These are phyloP conservation scores for Chrysina gloriosa DNA, from an alignment of 2,888 invertebrate species.

Conservation along the genomic window DNA sequence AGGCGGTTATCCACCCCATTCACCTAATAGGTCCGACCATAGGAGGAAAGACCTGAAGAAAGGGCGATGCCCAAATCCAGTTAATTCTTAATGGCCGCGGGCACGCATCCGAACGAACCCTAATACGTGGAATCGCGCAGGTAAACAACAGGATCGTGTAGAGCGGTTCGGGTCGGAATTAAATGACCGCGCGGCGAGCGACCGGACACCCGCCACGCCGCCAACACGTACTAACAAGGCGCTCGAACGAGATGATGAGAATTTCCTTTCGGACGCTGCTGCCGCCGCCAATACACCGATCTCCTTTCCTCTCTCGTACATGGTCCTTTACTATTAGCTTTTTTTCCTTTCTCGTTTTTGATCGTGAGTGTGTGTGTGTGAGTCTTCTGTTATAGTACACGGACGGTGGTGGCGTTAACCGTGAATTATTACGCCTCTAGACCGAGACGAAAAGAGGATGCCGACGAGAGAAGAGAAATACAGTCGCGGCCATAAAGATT, in stretches of 20 bases:
- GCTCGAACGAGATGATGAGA: constrained; percentile 21
- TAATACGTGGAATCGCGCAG: constrained; percentile 11
- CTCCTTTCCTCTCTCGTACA: background rate
- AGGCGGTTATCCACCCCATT: too few relatives aligned
- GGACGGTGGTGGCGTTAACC: constrained; percentile 9
- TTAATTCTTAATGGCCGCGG: constrained; percentile 1
- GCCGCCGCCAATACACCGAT: background rate
- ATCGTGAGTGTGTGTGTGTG: background rate
- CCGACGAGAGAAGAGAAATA: background rate
- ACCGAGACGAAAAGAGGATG: constrained; percentile 1
- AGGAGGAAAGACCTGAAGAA: background rate
- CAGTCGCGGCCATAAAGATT: background rate
- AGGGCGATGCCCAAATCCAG: constrained; percentile 1
- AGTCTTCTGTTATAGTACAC: background rate
- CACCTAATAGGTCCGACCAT: too few relatives aligned
- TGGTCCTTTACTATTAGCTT: background rate
- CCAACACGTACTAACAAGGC: constrained; percentile 25
- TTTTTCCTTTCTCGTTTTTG: background rate
- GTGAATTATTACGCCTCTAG: constrained; percentile 15
- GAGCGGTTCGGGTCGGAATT: background rate
- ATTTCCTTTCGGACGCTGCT: background rate
- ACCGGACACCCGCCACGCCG: constrained; percentile 21
- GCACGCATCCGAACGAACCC: background rate
- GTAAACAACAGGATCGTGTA: constrained; percentile 18
- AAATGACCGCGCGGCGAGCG: constrained; percentile 18